phyloP scores from a whole-genome alignment of 1,140 invertebrate species.

The Drosophila nasuta region DNA sequence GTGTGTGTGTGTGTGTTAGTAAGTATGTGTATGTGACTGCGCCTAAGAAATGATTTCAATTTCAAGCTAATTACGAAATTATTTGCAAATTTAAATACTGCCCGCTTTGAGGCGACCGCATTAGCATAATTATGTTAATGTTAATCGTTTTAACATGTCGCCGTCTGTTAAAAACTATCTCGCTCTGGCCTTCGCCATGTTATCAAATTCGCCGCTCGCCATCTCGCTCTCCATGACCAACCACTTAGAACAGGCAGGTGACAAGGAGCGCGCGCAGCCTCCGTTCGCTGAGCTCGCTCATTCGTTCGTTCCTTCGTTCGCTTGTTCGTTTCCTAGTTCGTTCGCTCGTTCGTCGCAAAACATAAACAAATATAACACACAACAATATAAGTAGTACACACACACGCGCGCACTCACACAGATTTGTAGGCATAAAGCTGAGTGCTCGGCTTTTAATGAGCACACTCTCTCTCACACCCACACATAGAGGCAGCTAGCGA shows the following conservation, averaged over 20 bases:
- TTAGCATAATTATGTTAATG: constrained; percentile 30
- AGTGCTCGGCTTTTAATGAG: constrained; percentile 47
- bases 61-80: no score
- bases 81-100: neutral
- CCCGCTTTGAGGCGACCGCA: neutral
- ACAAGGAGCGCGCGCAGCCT: constrained; percentile 67
- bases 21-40: constrained; percentile 15
- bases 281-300: constrained; percentile 55
- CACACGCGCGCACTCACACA: constrained; percentile 17
- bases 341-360: constrained; percentile 23
- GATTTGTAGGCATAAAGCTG: constrained; percentile 2
- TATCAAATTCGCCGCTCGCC: constrained; percentile 26
- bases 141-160: constrained; percentile 26
- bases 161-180: constrained; percentile 15
- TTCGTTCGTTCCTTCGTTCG: constrained; percentile 29
- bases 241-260: constrained; percentile 51
- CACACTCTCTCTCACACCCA: constrained; percentile 37
- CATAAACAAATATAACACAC: constrained; percentile 51
- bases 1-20: constrained; percentile 12
- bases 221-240: constrained; percentile 42
- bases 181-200: constrained; percentile 17
- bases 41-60: constrained; percentile 11
- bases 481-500: constrained; percentile 6
- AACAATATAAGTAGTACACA: constrained; percentile 45
- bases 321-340: constrained; percentile 26